Conservation (phyloP, 2,888 invertebrate species). For the Mythimna impura region DNA sequence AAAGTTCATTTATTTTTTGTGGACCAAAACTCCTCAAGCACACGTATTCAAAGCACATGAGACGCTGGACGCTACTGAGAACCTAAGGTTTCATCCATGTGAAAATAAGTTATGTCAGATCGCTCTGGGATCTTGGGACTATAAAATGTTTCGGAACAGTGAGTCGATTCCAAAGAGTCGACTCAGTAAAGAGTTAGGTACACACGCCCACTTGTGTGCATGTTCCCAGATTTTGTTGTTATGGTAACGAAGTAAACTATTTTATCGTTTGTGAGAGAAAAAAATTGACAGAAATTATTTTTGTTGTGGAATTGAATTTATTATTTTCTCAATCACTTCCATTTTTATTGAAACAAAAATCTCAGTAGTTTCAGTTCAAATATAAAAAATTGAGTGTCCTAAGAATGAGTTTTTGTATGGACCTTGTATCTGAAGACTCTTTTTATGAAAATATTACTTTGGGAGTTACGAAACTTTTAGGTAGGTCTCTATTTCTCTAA, state of each 20-base stretch:
- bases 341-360: constrained; percentile 10
- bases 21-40: no score
- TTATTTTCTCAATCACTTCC: constrained; percentile 8
- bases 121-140: no score
- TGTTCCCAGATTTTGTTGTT: constrained; percentile 10
- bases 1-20: no score
- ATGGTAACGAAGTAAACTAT: constrained; percentile 40
- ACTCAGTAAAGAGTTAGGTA: no score
- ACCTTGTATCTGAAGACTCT: constrained; percentile 93
- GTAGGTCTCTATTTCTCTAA: constrained; percentile 76
- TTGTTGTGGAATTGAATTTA: constrained; percentile 2
- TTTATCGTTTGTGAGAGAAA: neutral
- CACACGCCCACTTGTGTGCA: neutral
- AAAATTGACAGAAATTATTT: constrained; percentile 17
- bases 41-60: no score
- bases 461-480: constrained; percentile 92
- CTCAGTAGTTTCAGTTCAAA: neutral
- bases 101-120: no score
- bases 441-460: constrained; percentile 94
- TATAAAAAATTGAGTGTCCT: constrained; percentile 3
- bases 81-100: no score
- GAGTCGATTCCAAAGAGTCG: no score
- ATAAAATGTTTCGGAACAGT: no score
- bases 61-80: no score
- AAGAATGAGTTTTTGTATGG: constrained; percentile 92